Evolutionary conservation across 2,888 invertebrate genomes (phyloP).

Genomic region (Malthinus seriepunctatus): DNA sequence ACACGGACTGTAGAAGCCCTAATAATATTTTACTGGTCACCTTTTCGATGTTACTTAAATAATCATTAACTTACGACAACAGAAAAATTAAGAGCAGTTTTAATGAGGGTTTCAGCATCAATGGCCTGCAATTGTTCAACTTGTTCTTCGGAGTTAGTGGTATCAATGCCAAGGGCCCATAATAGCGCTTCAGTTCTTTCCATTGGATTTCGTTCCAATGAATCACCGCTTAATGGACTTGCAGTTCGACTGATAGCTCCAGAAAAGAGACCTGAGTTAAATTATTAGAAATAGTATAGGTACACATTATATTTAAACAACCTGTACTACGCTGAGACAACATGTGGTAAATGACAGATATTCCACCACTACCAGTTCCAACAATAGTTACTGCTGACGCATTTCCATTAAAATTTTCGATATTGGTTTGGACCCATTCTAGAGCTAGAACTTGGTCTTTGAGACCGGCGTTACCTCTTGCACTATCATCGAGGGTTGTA

Average conservation of each 20-base stretch:
- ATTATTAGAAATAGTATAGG: constrained; percentile 10
- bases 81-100: constrained; percentile 10
- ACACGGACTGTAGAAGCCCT: constrained; percentile 11
- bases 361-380: constrained; percentile 29
- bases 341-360: no score
- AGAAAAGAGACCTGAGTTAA: no score
- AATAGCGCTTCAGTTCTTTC: neutral
- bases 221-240: constrained; percentile 9
- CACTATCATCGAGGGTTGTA: constrained; percentile 32
- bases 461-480: constrained; percentile 36
- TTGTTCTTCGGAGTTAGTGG: neutral
- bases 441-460: no score
- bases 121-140: constrained; percentile 8
- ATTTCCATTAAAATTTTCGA: constrained; percentile 23
- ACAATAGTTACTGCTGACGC: constrained; percentile 27
- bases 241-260: constrained; percentile 24
- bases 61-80: constrained; percentile 4
- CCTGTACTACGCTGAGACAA: no score
- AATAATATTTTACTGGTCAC: neutral
- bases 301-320: no score
- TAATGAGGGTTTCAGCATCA: constrained; percentile 4
- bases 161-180: constrained; percentile 3
- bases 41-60: neutral
- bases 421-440: no score
- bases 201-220: constrained; percentile 11